These are phyloP conservation scores for Acleris literana DNA, from an alignment of 2,888 invertebrate species.

Conservation along the genomic window DNA sequence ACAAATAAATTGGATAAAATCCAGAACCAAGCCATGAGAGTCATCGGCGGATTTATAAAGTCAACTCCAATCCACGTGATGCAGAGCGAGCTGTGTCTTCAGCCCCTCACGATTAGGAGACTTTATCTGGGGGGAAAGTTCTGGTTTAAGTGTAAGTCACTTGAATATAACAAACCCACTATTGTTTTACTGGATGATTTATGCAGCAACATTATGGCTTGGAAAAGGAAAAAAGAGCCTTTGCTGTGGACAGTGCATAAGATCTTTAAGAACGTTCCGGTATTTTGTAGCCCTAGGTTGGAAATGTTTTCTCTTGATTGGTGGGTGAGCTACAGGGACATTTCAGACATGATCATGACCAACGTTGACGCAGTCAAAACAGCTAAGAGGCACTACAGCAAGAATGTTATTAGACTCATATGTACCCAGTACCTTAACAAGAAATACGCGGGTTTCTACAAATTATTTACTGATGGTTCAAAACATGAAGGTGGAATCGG, in stretches of 20 bases:
- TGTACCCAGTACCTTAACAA: not conserved
- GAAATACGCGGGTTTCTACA: not conserved
- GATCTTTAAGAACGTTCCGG: not conserved
- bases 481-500: not conserved
- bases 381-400: not conserved
- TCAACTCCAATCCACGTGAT: slow-evolving; percentile 5
- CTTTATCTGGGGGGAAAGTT: not conserved
- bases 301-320: not conserved
- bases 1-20: no score
- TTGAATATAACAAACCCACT: not conserved
- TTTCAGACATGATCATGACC: not conserved
- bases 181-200: not conserved
- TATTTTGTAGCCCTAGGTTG: not conserved
- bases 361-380: not conserved
- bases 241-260: not conserved
- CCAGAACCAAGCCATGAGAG: not conserved
- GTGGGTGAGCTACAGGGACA: not conserved
- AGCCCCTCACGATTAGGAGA: slow-evolving; percentile 7
- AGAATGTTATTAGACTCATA: not conserved
- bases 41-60: slow-evolving; percentile 4
- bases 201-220: not conserved
- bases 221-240: not conserved
- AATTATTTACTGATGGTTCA: not conserved
- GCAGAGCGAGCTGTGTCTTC: slow-evolving; percentile 5
- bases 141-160: not conserved